Conservation (phyloP, 2,888 invertebrate species). For the Nemotelus nigrinus region DNA sequence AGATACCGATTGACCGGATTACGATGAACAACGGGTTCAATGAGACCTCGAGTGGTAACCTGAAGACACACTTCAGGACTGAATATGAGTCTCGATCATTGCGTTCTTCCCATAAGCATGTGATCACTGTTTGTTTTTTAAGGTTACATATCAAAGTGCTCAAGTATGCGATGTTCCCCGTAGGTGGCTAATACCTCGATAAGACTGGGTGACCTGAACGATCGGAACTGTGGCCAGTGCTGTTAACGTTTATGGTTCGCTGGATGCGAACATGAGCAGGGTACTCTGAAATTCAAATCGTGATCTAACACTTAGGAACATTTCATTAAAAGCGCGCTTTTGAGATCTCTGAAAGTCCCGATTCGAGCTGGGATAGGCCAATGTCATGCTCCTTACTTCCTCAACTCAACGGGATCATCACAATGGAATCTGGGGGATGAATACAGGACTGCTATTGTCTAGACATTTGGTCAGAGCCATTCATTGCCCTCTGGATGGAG, state of each 20-base stretch:
- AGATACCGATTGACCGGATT: not conserved
- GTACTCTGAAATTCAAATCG: constrained; percentile 24
- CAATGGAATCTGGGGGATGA: not conserved
- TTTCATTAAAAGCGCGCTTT: constrained; percentile 16
- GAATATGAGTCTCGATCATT: not conserved
- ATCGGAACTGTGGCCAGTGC: constrained; percentile 17
- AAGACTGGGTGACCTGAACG: constrained; percentile 15
- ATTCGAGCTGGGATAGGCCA: not conserved
- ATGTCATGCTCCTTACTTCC: not conserved
- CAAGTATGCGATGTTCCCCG: not conserved
- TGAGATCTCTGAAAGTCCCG: not conserved
- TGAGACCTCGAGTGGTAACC: not conserved
- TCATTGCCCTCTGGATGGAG: constrained; percentile 19
- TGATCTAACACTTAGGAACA: constrained; percentile 28
- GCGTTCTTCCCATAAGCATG: not conserved
- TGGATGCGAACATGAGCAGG: not conserved
- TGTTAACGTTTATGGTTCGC: not conserved
- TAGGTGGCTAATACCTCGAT: not conserved
- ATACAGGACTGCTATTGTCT: not conserved
- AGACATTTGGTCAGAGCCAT: constrained; percentile 14
- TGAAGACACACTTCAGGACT: not conserved
- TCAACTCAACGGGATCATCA: constrained; percentile 4
- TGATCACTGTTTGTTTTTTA: not conserved
- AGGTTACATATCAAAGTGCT: not conserved
- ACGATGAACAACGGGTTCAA: not conserved